Percentiles rank a stretch among this genome's conserved stretches.
phyloP scores from a whole-genome alignment of 2,113 vertebrate genomes.

The Gracilinanus agilis region DNA sequence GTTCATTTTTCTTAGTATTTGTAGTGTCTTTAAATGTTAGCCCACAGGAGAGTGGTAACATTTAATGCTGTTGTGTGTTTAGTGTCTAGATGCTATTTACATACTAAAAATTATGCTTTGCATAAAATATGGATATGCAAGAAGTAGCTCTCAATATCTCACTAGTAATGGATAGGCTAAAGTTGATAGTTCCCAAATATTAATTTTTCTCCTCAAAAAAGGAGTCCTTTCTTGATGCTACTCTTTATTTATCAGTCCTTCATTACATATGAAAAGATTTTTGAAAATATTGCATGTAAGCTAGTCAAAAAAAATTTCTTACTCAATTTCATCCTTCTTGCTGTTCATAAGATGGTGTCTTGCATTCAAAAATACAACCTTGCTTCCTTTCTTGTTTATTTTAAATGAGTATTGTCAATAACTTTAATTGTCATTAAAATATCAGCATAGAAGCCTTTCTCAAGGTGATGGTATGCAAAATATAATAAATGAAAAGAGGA shows the following conservation, averaged over 20 bases:
- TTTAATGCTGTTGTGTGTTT: background rate
- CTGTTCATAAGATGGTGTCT: background rate
- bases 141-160: background rate
- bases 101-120: background rate
- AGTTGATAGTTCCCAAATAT: background rate
- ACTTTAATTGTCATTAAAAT: background rate
- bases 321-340: background rate
- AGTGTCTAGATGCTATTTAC: background rate
- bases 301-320: background rate
- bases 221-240: background rate
- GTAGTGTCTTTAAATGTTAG: background rate
- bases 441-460: background rate
- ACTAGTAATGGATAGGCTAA: background rate
- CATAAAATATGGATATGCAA: background rate
- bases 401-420: background rate
- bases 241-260: background rate
- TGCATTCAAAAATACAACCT: background rate
- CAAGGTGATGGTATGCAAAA: background rate
- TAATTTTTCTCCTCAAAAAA: background rate
- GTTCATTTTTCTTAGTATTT: conserved; percentile 3
- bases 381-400: background rate
- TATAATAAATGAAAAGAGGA: background rate
- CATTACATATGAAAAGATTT: background rate
- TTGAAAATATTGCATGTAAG: background rate
- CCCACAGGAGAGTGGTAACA: background rate